phyloP scores from a whole-genome alignment of 2,797 vertebrate species.

The Phyllotis vaccarum region DNA sequence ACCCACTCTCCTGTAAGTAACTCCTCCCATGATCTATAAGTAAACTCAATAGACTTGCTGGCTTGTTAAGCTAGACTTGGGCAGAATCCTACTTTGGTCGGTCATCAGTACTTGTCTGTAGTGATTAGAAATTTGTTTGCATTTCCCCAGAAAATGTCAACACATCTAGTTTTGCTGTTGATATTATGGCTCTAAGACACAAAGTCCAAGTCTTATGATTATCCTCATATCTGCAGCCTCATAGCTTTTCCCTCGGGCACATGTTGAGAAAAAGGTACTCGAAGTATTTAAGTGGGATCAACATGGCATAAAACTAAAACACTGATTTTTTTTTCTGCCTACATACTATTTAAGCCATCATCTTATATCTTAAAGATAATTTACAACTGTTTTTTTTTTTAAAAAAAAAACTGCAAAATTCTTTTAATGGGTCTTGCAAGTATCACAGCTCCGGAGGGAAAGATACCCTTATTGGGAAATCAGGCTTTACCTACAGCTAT shows the following conservation, averaged over 20 bases:
- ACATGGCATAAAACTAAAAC: background rate
- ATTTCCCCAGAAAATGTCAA: background rate
- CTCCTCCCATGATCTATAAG: background rate
- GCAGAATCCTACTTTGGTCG: background rate
- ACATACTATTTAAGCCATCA: background rate
- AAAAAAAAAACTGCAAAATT: constrained; percentile 1
- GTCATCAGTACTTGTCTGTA: background rate
- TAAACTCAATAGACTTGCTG: background rate
- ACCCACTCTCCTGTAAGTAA: background rate
- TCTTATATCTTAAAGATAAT: constrained; percentile 55
- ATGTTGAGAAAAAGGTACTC: background rate
- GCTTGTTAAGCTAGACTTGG: background rate
- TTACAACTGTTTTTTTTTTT: constrained; percentile 6
- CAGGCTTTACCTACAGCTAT: no score
- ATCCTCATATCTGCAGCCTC: background rate
- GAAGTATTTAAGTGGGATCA: background rate
- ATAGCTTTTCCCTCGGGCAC: background rate
- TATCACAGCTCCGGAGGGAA: no score
- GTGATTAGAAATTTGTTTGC: background rate
- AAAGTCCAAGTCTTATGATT: background rate
- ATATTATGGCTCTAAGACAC: background rate
- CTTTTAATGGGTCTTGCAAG: background rate
- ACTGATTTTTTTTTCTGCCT: background rate
- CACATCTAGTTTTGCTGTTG: constrained; percentile 35
- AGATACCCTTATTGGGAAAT: no score